Percentiles rank a stretch among this genome's conserved stretches.
Evolutionary conservation across 2,113 vertebrate genomes (phyloP).

Genomic region (Serilophus lunatus): DNA sequence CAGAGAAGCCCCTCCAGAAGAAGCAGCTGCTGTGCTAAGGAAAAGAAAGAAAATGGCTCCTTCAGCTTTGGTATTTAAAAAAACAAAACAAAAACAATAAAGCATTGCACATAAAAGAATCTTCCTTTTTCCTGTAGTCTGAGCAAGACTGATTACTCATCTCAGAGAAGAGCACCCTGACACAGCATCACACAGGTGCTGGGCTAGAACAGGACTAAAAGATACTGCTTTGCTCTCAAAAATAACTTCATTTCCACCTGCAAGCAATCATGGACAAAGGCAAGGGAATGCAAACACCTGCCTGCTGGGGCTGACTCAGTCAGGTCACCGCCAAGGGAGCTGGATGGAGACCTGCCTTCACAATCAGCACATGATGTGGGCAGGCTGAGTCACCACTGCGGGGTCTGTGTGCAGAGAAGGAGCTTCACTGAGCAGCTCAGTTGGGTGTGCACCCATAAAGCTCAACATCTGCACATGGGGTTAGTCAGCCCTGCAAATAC

Average conservation of each 20-base stretch:
- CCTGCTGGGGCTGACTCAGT: not conserved
- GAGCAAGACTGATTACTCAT: not conserved
- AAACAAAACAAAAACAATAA: not conserved
- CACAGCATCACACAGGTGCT: not conserved
- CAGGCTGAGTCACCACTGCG: not conserved
- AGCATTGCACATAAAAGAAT: not conserved
- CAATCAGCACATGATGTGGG: not conserved
- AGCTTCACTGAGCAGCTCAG: not conserved
- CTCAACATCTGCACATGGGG: not conserved
- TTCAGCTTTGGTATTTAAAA: not conserved
- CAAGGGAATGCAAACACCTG: not conserved
- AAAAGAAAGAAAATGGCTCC: not conserved
- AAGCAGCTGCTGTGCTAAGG: not conserved
- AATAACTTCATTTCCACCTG: not conserved
- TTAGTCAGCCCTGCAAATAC: not conserved
- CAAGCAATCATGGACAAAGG: not conserved
- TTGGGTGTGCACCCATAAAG: not conserved
- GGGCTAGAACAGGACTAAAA: not conserved
- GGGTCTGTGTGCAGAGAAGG: not conserved
- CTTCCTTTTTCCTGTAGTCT: not conserved
- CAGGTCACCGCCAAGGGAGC: not conserved
- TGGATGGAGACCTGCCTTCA: not conserved
- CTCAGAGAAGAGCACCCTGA: not conserved
- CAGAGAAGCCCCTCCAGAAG: not conserved
- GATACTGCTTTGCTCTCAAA: not conserved